Evolutionary conservation across 2,113 vertebrate species (phyloP).

Genomic region (Riparia riparia): DNA sequence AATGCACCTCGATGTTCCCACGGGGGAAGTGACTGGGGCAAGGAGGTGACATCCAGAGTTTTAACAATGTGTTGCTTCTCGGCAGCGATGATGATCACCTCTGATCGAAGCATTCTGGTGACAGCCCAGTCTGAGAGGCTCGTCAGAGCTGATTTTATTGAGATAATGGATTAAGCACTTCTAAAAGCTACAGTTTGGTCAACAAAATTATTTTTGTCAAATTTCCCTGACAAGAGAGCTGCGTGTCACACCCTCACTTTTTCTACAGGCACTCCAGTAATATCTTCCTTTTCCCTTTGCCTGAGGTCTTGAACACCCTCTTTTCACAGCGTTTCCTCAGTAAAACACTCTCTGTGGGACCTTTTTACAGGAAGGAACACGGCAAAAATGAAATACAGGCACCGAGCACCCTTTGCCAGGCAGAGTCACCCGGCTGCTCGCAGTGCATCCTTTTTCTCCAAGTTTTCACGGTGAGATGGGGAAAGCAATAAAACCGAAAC

Average conservation of each 20-base stretch:
- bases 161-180: slow-evolving; percentile 42
- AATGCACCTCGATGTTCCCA: fast-evolving
- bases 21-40: fast-evolving
- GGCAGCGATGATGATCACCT: not conserved
- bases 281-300: not conserved
- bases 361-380: not conserved
- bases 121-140: slow-evolving; percentile 20
- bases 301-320: not conserved
- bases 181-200: slow-evolving; percentile 24
- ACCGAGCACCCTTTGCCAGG: not conserved
- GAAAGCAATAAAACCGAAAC: slow-evolving; percentile 72
- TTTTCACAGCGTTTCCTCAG: not conserved
- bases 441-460: slow-evolving; percentile 2
- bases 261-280: not conserved
- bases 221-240: not conserved
- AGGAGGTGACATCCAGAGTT: not conserved
- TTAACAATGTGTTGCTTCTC: not conserved
- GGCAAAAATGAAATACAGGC: not conserved
- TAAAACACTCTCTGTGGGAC: not conserved
- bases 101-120: slow-evolving; percentile 43
- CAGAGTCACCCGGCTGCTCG: not conserved
- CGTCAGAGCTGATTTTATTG: slow-evolving; percentile 37
- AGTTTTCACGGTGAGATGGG: slow-evolving; percentile 55
- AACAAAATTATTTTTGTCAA: slow-evolving; percentile 22
- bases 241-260: fast-evolving